Conservation (phyloP, 2,888 invertebrate species). For the Xylota sylvarum region DNA sequence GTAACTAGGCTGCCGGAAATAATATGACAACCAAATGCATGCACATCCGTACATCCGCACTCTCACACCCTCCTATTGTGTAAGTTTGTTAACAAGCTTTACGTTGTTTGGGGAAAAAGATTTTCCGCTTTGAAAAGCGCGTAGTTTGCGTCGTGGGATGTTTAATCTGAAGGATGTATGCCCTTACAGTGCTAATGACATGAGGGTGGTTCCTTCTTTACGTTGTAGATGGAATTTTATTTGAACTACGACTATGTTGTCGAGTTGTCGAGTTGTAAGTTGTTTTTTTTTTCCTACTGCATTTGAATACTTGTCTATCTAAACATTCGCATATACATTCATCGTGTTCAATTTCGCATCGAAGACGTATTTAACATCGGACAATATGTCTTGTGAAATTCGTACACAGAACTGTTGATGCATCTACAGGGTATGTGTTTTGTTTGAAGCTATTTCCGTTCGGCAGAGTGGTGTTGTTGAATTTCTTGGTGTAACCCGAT, state of each 20-base stretch:
- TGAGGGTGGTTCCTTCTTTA: background rate
- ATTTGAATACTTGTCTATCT: background rate
- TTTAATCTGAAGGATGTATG: constrained; percentile 40
- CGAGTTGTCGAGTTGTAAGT: constrained; percentile 4
- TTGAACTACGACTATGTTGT: background rate
- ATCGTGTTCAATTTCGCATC: constrained; percentile 37
- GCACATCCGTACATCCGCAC: constrained; percentile 28
- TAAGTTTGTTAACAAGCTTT: constrained; percentile 60
- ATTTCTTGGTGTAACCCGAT: background rate
- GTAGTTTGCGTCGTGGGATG: constrained; percentile 25
- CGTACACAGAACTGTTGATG: background rate
- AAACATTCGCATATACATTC: constrained; percentile 12
- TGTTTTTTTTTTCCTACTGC: background rate
- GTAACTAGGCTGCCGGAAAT: constrained; percentile 69
- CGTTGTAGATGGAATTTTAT: constrained; percentile 17
- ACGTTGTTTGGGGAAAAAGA: constrained; percentile 60
- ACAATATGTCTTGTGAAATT: constrained; percentile 40
- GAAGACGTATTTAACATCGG: constrained; percentile 27
- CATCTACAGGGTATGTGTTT: constrained; percentile 11
- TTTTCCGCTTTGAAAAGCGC: constrained; percentile 55
- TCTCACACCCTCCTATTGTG: background rate
- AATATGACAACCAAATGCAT: constrained; percentile 40
- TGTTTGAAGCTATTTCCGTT: constrained; percentile 56
- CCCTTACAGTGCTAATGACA: constrained; percentile 47
- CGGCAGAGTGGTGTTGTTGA: constrained; percentile 23